phyloP scores from a whole-genome alignment of 1,140 invertebrate genomes.

The Drosophila eugracilis region DNA sequence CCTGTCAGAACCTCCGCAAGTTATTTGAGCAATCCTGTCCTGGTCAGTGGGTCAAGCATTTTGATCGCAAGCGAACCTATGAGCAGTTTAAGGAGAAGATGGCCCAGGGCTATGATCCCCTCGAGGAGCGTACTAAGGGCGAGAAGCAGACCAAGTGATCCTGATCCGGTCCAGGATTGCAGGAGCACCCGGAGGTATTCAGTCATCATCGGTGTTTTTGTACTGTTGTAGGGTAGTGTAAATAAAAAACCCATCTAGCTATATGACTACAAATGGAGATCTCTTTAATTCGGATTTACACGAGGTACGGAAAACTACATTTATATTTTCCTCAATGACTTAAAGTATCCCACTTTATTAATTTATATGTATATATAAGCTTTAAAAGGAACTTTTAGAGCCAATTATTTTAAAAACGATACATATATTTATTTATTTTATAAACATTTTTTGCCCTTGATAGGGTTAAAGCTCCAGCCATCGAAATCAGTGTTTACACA shows the following conservation, averaged over 20 bases:
- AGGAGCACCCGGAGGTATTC: background rate
- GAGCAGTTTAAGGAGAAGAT: slow-evolving; percentile 95
- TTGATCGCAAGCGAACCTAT: slow-evolving; percentile 95
- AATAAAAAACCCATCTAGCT: slow-evolving; percentile 53
- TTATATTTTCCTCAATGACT: too few relatives aligned
- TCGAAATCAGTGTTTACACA: slow-evolving; percentile 7
- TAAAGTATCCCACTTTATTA: too few relatives aligned
- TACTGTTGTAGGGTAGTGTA: slow-evolving; percentile 61
- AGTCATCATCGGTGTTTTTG: slow-evolving; percentile 30
- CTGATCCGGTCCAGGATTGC: background rate
- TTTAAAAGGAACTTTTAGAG: too few relatives aligned
- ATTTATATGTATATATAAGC: too few relatives aligned
- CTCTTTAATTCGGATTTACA: too few relatives aligned
- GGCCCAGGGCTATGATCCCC: slow-evolving; percentile 93
- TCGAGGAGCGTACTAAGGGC: slow-evolving; percentile 66
- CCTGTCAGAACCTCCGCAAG: slow-evolving; percentile 90
- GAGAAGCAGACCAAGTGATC: slow-evolving; percentile 40
- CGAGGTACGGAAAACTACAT: too few relatives aligned
- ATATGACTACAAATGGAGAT: slow-evolving; percentile 32
- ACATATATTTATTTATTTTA: background rate
- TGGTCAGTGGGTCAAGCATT: slow-evolving; percentile 96
- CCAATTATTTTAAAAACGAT: too few relatives aligned
- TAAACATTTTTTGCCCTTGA: background rate
- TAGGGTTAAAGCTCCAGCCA: slow-evolving; percentile 2
- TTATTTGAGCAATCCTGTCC: slow-evolving; percentile 93